Base-by-base conservation (phyloP, 35 echinoderm and acorn worm species). In the Apostichopus parvimensis region DNA sequence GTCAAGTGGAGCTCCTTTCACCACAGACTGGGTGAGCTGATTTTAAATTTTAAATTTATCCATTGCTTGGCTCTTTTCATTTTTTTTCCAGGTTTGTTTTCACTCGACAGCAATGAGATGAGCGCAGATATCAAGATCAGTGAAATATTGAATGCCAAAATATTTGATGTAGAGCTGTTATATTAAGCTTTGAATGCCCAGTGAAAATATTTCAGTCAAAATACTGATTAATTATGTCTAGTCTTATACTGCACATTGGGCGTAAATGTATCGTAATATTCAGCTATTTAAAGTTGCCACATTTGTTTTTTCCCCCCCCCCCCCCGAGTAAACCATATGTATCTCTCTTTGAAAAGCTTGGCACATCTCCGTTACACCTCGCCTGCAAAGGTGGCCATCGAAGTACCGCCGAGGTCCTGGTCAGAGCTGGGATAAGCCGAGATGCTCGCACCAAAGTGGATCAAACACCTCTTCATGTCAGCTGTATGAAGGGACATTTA, bases 381-480 rank as follows among this genome's bases (percentile, higher is more conserved):
- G 97, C 97, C 18, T 95, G 94, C 28, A 93, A 94, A 77, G 56
- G 88, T 95, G 97, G 97, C 15, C 97, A 98, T 77, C 64, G 90
- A 24, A 91, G 68, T 55, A 25, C 97, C 75, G 94, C 97, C 17
- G 97, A 98, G 72, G 95, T 98, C 18, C 91, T 98, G 45, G 60
- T 98, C 11, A 82, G 95, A 56, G 97, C 97, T 23, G 97, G 97
- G 62, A 93, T 98, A 14, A 98, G 97, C 65, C 82, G 95, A 60
- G 97, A 98, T 96, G 97, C 97, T n/a, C 95, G 97, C 76, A 98
- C 97, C 23, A 98, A 98, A 55, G 97, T 98, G 4, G 97, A 98
- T 78, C 91, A 95, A 77, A 98, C 97, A 87, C 97, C 97, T 22
- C 93, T 98, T 14, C 97, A 98, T 88, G 90, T 98, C 90, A 91